These are phyloP conservation scores for Mythimna impura DNA, from an alignment of 2,888 invertebrate genomes.

Conservation along the genomic window DNA sequence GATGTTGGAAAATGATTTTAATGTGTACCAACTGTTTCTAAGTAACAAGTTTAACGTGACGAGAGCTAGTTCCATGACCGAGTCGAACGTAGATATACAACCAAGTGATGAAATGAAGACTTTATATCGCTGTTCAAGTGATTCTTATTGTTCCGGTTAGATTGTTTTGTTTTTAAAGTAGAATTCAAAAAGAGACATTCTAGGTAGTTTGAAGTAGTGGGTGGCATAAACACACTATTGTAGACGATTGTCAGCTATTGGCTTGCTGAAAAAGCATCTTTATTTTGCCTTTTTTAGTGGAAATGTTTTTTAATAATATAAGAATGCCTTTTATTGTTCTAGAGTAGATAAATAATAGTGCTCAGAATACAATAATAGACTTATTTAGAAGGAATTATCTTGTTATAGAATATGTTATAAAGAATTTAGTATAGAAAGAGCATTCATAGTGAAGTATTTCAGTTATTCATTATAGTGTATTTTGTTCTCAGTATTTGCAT, in stretches of 20 bases:
- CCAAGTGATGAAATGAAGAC: constrained; percentile 80
- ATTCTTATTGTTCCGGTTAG: constrained; percentile 77
- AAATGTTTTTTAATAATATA: not conserved
- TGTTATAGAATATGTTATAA: not conserved
- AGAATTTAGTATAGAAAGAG: not conserved
- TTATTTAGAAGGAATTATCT: not conserved
- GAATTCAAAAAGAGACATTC: not conserved
- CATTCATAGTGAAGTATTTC: not conserved
- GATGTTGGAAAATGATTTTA: constrained; percentile 65
- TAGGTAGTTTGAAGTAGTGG: constrained; percentile 16
- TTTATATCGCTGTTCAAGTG: constrained; percentile 80
- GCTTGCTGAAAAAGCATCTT: constrained; percentile 6
- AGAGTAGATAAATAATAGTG: not conserved
- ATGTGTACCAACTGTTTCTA: constrained; percentile 73
- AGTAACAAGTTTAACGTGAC: constrained; percentile 65
- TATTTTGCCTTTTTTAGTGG: not conserved
- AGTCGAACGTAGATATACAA: constrained; percentile 58
- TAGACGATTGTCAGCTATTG: not conserved
- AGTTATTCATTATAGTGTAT: not conserved
- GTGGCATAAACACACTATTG: not conserved
- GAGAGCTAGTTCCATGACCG: constrained; percentile 70
- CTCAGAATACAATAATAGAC: not conserved
- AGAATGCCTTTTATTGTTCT: not conserved
- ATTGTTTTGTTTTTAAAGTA: constrained; percentile 38
- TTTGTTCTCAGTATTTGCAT: constrained; percentile 45